These are phyloP conservation scores for Trichogramma evanescens DNA, from an alignment of 2,888 invertebrate species.

Conservation along the genomic window DNA sequence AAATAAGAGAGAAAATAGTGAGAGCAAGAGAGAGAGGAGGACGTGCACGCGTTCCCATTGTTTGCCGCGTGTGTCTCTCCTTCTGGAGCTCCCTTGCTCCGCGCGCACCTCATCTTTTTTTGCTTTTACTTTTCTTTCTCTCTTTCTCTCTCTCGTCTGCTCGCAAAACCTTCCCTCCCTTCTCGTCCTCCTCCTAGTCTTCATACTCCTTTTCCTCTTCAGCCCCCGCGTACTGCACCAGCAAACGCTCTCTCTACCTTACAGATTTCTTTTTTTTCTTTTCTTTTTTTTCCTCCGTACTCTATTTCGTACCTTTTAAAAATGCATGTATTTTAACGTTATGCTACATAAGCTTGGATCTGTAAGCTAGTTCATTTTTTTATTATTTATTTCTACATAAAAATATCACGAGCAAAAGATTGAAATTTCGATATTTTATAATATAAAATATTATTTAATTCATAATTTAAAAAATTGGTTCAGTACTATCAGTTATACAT, in stretches of 20 bases:
- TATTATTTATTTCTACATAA: no score
- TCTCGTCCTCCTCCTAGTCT: not conserved
- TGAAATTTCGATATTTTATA: no score
- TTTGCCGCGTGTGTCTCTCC: constrained; percentile 44
- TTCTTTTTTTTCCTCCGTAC: constrained; percentile 6
- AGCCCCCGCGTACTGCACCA: constrained; percentile 16
- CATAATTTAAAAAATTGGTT: no score
- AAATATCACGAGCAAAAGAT: no score
- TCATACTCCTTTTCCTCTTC: constrained; percentile 11
- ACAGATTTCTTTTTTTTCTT: constrained; percentile 20
- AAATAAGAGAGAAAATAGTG: constrained; percentile 9
- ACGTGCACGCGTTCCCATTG: constrained; percentile 45
- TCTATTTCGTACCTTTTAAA: constrained; percentile 8
- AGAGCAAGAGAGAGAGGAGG: constrained; percentile 22
- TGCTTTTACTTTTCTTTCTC: not conserved
- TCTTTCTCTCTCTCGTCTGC: constrained; percentile 9
- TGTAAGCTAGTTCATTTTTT: no score
- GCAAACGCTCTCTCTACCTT: constrained; percentile 19
- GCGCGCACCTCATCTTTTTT: constrained; percentile 4
- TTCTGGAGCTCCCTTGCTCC: constrained; percentile 16
- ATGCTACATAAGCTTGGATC: no score
- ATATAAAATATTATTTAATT: no score
- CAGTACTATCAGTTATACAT: no score
- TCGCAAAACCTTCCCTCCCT: constrained; percentile 6
- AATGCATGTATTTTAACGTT: constrained; percentile 1